These are phyloP conservation scores for Megathymus violae DNA, from an alignment of 1,140 invertebrate genomes.

Conservation along the genomic window DNA sequence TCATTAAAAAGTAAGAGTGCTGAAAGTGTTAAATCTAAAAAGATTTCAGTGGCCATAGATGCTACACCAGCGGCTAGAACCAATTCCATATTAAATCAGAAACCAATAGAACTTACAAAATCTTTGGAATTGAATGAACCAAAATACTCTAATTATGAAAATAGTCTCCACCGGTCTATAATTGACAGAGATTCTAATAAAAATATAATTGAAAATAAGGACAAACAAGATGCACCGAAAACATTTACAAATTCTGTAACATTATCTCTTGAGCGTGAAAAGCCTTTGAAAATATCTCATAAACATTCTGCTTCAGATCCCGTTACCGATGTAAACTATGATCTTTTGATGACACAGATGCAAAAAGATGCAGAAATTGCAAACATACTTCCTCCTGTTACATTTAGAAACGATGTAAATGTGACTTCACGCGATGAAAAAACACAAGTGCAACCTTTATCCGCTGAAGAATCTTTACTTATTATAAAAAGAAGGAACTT, in stretches of 20 bases:
- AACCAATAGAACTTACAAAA: conserved; percentile 89
- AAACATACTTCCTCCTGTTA: conserved; percentile 82
- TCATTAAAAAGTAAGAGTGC: conserved; percentile 75
- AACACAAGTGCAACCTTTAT: conserved; percentile 70
- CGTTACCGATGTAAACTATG: conserved; percentile 83
- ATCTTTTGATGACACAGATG: conserved; percentile 69
- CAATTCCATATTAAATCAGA: conserved; percentile 88
- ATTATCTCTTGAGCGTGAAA: conserved; percentile 64
- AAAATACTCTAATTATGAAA: conserved; percentile 61
- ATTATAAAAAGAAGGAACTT: conserved; percentile 91
- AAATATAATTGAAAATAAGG: conserved; percentile 32
- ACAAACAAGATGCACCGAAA: conserved; percentile 55
- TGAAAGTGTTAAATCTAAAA: conserved; percentile 83
- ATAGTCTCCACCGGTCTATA: conserved; percentile 71
- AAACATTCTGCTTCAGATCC: conserved; percentile 90
- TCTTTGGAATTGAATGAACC: conserved; percentile 77
- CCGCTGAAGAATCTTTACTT: conserved; percentile 88
- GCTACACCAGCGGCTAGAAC: conserved; percentile 89
- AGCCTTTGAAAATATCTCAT: conserved; percentile 85
- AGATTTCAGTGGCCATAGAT: conserved; percentile 90
- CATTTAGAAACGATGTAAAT: conserved; percentile 87
- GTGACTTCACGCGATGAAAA: conserved; percentile 87
- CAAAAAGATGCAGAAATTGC: conserved; percentile 57
- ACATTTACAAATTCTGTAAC: conserved; percentile 82
- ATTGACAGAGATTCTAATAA: conserved; percentile 68